These are phyloP conservation scores for Uloborus diversus DNA, from an alignment of 1,140 invertebrate species.

Conservation along the genomic window DNA sequence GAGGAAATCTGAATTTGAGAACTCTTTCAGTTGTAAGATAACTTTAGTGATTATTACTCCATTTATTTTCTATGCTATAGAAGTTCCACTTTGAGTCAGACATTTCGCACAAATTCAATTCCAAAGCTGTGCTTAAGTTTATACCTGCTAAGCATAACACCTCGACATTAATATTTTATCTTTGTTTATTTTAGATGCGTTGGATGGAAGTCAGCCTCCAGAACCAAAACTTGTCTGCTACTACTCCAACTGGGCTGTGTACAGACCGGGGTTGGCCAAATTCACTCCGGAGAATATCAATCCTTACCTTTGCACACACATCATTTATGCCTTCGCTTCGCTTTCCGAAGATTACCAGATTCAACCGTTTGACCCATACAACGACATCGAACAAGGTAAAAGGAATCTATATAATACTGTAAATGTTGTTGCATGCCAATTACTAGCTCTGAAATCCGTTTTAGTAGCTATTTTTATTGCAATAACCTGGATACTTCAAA, in stretches of 20 bases:
- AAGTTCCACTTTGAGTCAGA: too few relatives aligned
- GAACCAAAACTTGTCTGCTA: conserved; percentile 78
- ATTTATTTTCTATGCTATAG: too few relatives aligned
- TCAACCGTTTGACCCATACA: conserved; percentile 92
- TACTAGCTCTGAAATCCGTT: too few relatives aligned
- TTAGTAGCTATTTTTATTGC: too few relatives aligned
- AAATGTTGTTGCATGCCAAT: background rate
- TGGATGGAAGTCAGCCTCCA: background rate
- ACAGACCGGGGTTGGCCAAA: conserved; percentile 83
- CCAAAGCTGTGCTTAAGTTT: too few relatives aligned
- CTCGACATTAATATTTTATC: too few relatives aligned
- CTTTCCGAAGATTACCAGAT: conserved; percentile 89
- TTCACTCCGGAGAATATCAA: conserved; percentile 95
- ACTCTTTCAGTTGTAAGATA: too few relatives aligned
- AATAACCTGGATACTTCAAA: too few relatives aligned
- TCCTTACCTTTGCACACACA: conserved; percentile 92
- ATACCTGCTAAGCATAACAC: too few relatives aligned
- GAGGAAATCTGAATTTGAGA: too few relatives aligned
- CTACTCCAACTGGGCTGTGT: conserved; percentile 86
- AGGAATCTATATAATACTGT: background rate
- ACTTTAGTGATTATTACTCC: too few relatives aligned
- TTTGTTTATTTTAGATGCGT: conserved; percentile 9
- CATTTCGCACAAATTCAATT: too few relatives aligned
- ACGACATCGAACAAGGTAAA: conserved; percentile 95
- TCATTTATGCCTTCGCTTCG: conserved; percentile 93